Evolutionary conservation across 2,888 invertebrate species (phyloP), one percentile per base, ranked within the genome.

Genomic region (Tenthredo amoena): DNA sequence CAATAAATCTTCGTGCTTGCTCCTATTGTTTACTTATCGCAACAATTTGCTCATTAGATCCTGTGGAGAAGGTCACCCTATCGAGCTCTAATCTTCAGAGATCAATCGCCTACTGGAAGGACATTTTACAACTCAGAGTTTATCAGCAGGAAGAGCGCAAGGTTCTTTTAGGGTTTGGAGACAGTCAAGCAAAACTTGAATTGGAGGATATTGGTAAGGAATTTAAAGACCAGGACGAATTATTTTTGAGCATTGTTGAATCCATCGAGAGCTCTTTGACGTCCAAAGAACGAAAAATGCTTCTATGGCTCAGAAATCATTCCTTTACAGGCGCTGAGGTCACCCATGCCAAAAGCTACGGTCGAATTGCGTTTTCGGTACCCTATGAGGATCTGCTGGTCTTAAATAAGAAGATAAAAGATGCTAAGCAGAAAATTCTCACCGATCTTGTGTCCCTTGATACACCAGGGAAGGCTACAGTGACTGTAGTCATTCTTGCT

Each of bases 391-490:
- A 97, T 89, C 97, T 99, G 90, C 95, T 96, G n/a, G 94, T 93
- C 71, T 96, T 99, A 79, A 96, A 98, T 91, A 94, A 96, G 87
- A 95, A 95, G 88, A 96, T 99, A 86, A 95, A 96, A 88, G 95
- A 96, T 6, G 95, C 95, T 0, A 95, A 96, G 7, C 95, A 96
- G 86, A 97, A 95, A 55, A 97, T 99, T 88, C 94, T 99, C 18
- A 99, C 98, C 0, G 98, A 98, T 0, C 94, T 99, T 31, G 96
- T 98, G 84, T 97, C 97, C n/a, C 94, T 99, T 87, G 98, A 98
- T 91, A 99, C 99, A 0, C 99, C 99, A 0, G 99, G 98, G 74
- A 99, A 99, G 94, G 99, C 99, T 0, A 98, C 98, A 0, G 99
- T 99, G 0, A 95, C 98, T 87, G 99, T 99, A 50, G 97, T 99